These are phyloP conservation scores for Thereva unica DNA, from an alignment of 2,888 invertebrate genomes.

Conservation along the genomic window DNA sequence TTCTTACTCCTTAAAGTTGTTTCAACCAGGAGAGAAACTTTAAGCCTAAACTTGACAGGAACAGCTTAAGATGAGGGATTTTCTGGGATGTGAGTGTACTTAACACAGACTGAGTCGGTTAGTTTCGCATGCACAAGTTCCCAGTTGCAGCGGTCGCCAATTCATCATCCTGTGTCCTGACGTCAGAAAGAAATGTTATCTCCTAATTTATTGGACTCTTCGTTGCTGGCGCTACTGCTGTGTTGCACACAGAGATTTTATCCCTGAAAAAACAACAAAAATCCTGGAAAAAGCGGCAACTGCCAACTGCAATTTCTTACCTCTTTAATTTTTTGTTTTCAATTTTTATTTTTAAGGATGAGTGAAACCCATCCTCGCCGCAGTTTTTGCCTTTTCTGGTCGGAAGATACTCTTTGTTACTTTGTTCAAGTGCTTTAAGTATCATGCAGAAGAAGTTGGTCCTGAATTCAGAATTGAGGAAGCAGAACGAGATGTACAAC, in stretches of 20 bases:
- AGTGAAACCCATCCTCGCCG: constrained; percentile 22
- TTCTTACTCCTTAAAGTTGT: too few relatives aligned
- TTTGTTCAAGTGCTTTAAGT: constrained; percentile 21
- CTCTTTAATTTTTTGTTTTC: constrained; percentile 28
- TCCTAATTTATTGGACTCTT: constrained; percentile 23
- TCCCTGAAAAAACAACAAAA: constrained; percentile 15
- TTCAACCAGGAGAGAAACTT: neutral
- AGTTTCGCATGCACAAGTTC: constrained; percentile 11
- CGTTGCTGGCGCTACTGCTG: constrained; percentile 2
- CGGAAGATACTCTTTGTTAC: constrained; percentile 16
- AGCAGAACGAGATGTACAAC: neutral
- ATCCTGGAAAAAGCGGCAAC: constrained; percentile 24
- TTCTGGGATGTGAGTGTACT: too few relatives aligned
- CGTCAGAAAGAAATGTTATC: constrained; percentile 29
- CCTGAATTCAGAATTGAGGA: constrained; percentile 19
- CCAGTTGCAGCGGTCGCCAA: constrained; percentile 20
- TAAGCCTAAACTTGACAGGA: constrained; percentile 17
- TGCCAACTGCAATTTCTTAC: constrained; percentile 34
- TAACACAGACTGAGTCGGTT: too few relatives aligned
- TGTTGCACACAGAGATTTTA: constrained; percentile 15
- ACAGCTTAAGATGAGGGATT: constrained; percentile 10
- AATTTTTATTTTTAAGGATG: neutral
- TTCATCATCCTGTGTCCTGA: constrained; percentile 16
- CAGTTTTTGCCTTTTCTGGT: constrained; percentile 13
- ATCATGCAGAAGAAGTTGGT: constrained; percentile 18